A percentile compares a stretch with the other conserved stretches of the same genome.
phyloP scores from a whole-genome alignment of 2,888 invertebrate species.

The Stenchaetothrips biformis region DNA sequence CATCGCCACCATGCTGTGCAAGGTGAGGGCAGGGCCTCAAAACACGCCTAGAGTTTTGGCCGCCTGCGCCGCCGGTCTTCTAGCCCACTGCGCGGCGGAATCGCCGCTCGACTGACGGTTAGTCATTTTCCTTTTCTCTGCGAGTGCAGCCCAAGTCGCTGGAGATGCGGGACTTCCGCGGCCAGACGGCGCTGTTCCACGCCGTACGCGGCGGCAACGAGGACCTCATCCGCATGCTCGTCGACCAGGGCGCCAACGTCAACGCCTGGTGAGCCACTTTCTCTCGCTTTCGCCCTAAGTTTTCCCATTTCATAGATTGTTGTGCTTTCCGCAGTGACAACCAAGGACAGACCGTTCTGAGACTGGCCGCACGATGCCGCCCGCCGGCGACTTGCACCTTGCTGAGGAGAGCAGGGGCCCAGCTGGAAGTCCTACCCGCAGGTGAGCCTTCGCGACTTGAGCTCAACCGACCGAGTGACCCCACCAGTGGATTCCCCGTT shows the following conservation, averaged over 20 bases:
- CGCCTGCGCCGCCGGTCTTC: too few relatives aligned
- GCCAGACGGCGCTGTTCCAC: conserved; percentile 33
- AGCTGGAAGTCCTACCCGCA: not conserved
- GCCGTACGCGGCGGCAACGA: conserved; percentile 32
- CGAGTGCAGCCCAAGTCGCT: not conserved
- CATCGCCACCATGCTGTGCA: not conserved
- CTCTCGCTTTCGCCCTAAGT: not conserved
- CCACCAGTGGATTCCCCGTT: not conserved
- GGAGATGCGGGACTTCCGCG: conserved; percentile 30
- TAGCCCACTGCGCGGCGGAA: too few relatives aligned
- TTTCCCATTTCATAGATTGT: not conserved
- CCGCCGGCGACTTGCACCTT: not conserved
- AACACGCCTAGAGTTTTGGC: too few relatives aligned
- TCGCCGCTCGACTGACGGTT: not conserved
- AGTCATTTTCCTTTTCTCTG: not conserved
- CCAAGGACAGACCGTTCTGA: not conserved
- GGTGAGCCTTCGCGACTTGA: not conserved
- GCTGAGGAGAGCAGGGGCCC: not conserved
- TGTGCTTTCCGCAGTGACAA: not conserved
- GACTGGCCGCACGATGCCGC: not conserved
- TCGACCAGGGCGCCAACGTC: conserved; percentile 31
- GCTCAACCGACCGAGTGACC: not conserved
- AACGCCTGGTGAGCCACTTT: conserved; percentile 32
- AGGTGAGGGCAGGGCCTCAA: not conserved
- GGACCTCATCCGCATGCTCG: conserved; percentile 30